phyloP scores from a whole-genome alignment of 1,140 invertebrate species.

The Drosophila kanapiae region DNA sequence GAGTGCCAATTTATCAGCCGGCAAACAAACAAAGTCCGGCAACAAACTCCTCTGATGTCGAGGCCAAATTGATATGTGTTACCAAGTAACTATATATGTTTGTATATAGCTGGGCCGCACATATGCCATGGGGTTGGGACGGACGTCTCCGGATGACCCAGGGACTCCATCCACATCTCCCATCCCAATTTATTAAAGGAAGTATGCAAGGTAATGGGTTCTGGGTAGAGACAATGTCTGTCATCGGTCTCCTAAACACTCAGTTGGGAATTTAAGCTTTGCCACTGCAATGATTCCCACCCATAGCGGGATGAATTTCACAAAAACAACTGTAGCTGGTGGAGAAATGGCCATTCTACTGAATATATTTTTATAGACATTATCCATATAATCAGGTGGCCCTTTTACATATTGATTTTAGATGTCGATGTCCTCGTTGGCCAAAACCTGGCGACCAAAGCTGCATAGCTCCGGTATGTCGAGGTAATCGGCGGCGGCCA shows the following conservation, averaged over 20 bases:
- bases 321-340: no score
- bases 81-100: background rate
- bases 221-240: background rate
- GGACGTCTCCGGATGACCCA: background rate
- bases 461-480: background rate
- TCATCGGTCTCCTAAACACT: background rate
- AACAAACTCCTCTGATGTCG: slow-evolving; percentile 6
- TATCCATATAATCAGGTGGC: no score
- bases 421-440: background rate
- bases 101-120: background rate
- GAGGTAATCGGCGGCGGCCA: slow-evolving; percentile 4
- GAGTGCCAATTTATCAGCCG: slow-evolving; percentile 81
- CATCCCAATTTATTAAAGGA: background rate
- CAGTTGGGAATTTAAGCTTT: background rate
- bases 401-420: no score
- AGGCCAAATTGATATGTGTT: slow-evolving; percentile 32
- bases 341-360: no score
- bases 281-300: no score
- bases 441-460: background rate
- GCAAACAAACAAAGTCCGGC: slow-evolving; percentile 11
- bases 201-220: background rate
- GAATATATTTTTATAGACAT: no score
- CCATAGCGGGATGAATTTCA: no score
- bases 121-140: background rate
- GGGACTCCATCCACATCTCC: background rate